These are phyloP conservation scores for Myocastor coypus DNA, from an alignment of 2,113 vertebrate genomes.

Conservation along the genomic window DNA sequence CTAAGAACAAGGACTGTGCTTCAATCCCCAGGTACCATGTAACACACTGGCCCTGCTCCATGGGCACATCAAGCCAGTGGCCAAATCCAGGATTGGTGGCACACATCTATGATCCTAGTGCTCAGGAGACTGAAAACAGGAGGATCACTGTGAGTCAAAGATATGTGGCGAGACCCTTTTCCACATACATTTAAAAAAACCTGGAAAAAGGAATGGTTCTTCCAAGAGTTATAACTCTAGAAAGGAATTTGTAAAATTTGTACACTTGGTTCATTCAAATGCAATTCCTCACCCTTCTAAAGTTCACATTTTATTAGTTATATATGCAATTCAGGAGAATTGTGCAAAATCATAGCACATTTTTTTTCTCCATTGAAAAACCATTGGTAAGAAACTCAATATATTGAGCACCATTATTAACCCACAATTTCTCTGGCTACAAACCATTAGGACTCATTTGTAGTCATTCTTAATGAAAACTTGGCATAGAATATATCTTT, in stretches of 20 bases:
- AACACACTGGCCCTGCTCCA: too few species aligned
- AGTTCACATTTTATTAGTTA: constrained; percentile 42
- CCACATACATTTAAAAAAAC: too few species aligned
- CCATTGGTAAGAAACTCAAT: background rate
- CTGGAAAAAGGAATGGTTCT: too few species aligned
- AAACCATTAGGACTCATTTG: background rate
- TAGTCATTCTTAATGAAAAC: constrained; percentile 16
- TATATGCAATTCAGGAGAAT: background rate
- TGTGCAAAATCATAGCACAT: background rate
- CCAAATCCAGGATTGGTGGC: too few species aligned
- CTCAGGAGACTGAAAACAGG: too few species aligned
- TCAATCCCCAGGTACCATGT: too few species aligned
- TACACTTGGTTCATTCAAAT: constrained; percentile 9
- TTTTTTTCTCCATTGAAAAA: constrained; percentile 20
- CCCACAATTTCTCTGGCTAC: background rate
- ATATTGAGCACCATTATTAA: background rate
- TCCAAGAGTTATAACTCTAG: constrained; percentile 13
- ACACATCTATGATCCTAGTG: too few species aligned
- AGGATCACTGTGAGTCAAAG: too few species aligned
- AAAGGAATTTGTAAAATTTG: background rate
- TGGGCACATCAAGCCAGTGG: too few species aligned
- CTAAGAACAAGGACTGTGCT: too few species aligned
- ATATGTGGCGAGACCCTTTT: too few species aligned
- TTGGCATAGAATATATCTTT: constrained; percentile 23
- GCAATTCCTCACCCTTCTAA: constrained; percentile 20